Percentiles rank a stretch among this genome's conserved stretches.
These are phyloP conservation scores for Brotogeris chrysoptera DNA, from an alignment of 2,797 vertebrate species.

Conservation along the genomic window DNA sequence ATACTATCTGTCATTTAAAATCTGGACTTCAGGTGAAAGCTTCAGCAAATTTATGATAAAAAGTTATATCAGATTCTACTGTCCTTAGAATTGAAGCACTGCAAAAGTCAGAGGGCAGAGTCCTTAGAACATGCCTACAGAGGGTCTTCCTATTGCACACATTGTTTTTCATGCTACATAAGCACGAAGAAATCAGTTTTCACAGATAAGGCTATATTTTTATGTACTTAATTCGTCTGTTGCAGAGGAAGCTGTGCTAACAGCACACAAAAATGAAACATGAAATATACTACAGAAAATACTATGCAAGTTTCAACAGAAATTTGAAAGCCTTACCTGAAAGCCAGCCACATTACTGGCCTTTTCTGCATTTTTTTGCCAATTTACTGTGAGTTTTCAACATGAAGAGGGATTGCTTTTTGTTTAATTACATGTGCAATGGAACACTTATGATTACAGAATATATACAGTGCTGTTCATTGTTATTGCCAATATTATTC, in stretches of 20 bases:
- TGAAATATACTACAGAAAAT: neutral
- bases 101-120: neutral
- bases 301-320: neutral
- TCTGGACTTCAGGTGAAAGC: neutral
- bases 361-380: neutral
- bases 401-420: neutral
- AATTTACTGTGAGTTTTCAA: neutral
- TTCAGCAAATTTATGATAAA: neutral
- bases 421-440: neutral
- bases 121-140: neutral
- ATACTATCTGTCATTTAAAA: neutral
- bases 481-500: neutral
- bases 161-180: rapidly evolving
- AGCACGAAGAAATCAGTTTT: neutral
- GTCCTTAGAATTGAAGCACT: neutral
- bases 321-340: neutral
- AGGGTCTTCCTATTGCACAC: neutral
- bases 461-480: neutral
- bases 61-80: neutral
- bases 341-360: neutral
- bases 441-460: neutral
- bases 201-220: neutral
- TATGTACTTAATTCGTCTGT: neutral
- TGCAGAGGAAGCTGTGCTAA: neutral
- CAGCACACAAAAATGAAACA: neutral